Evolutionary conservation across 2,888 invertebrate species (phyloP).

Genomic region (Doris montereyensis): DNA sequence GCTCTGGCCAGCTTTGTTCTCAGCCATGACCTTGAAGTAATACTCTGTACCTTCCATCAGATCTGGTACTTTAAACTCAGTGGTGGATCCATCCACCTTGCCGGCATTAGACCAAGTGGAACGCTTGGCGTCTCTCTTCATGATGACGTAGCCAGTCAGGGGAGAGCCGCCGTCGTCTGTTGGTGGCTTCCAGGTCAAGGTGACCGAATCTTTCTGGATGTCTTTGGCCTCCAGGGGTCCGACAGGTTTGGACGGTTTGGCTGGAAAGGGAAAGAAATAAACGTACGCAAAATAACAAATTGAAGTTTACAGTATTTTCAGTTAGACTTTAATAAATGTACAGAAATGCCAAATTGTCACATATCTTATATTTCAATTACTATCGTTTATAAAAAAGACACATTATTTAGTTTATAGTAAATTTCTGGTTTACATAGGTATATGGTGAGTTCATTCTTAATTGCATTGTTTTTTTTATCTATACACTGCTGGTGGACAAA

Average conservation of each 20-base stretch:
- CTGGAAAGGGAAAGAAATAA: conserved; percentile 40
- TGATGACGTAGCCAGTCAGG: conserved; percentile 57
- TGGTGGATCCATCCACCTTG: conserved; percentile 44
- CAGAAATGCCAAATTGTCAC: too few species aligned
- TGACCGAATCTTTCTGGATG: conserved; percentile 49
- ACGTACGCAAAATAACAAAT: neutral
- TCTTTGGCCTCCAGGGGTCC: conserved; percentile 55
- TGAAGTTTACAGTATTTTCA: neutral
- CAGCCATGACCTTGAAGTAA: conserved; percentile 66
- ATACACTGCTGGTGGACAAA: too few species aligned
- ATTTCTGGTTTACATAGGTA: too few species aligned
- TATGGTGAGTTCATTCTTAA: too few species aligned
- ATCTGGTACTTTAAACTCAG: conserved; percentile 46
- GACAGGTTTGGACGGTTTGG: conserved; percentile 57
- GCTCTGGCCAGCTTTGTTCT: conserved; percentile 87
- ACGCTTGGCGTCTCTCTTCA: conserved; percentile 50
- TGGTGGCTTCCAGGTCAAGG: conserved; percentile 67
- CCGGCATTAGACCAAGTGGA: conserved; percentile 49
- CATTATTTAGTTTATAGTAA: too few species aligned
- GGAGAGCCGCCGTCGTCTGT: conserved; percentile 61
- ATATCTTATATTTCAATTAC: too few species aligned
- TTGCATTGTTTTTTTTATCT: too few species aligned
- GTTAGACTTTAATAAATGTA: neutral
- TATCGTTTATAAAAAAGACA: too few species aligned
- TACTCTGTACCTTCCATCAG: conserved; percentile 57